Percentiles rank a stretch among this genome's conserved stretches.
These are phyloP conservation scores for Cydia strobilella DNA, from an alignment of 1,140 invertebrate genomes.

Conservation along the genomic window DNA sequence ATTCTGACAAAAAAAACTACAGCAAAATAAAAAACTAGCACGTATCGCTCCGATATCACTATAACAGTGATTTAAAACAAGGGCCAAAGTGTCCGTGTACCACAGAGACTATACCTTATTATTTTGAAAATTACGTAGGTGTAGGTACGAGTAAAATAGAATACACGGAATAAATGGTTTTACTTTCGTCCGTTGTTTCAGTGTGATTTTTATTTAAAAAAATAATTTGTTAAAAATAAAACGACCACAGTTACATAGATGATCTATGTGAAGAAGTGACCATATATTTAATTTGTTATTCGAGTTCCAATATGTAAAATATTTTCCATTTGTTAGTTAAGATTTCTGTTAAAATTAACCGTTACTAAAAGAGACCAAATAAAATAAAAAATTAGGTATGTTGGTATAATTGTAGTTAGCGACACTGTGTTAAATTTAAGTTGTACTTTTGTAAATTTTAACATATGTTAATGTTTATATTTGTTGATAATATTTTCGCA, in stretches of 20 bases:
- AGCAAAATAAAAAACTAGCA: no score
- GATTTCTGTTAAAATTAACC: conserved; percentile 57
- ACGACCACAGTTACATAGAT: no score
- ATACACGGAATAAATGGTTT: neutral
- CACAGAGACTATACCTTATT: neutral
- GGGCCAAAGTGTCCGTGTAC: neutral
- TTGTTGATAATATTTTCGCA: conserved; percentile 37
- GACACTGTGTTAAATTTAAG: conserved; percentile 65
- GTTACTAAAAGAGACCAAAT: conserved; percentile 79
- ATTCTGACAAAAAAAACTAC: neutral
- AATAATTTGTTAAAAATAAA: no score
- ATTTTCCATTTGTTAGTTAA: conserved; percentile 46
- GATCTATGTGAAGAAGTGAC: conserved; percentile 4
- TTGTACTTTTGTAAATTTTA: conserved; percentile 77
- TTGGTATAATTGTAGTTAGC: conserved; percentile 66
- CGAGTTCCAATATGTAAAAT: conserved; percentile 36
- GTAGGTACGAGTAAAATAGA: no score
- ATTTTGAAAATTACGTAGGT: neutral
- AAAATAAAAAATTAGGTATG: conserved; percentile 77
- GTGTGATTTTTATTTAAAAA: no score
- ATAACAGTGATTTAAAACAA: neutral
- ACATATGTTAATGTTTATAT: conserved; percentile 48
- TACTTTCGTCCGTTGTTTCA: neutral
- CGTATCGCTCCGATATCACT: neutral
- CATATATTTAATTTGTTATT: conserved; percentile 36